phyloP scores from a whole-genome alignment of 2,797 vertebrate species.

The Triplophysa yarkandensis region DNA sequence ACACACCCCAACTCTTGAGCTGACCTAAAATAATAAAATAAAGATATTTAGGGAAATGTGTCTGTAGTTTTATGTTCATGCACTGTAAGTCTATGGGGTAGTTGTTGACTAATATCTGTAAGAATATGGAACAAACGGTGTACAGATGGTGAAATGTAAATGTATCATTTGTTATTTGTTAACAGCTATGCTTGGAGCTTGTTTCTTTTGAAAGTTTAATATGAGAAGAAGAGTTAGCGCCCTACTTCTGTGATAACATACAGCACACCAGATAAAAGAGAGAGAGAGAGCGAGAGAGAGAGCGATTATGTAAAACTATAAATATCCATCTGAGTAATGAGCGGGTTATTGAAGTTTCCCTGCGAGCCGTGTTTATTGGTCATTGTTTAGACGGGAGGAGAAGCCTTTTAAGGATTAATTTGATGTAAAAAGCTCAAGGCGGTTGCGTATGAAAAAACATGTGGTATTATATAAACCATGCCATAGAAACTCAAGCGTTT shows the following conservation, averaged over 20 bases:
- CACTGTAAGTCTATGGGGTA: too few species aligned
- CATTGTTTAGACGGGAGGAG: conserved; percentile 57
- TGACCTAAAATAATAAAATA: too few species aligned
- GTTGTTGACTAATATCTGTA: not conserved
- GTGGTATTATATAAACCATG: conserved; percentile 37
- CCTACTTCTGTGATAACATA: conserved; percentile 44
- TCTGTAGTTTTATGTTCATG: too few species aligned
- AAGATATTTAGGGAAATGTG: too few species aligned
- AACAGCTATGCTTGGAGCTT: conserved; percentile 22
- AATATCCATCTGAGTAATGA: conserved; percentile 52
- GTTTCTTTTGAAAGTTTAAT: conserved; percentile 31
- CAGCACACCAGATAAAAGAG: conserved; percentile 42
- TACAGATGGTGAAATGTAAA: conserved; percentile 43
- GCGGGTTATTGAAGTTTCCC: conserved; percentile 56
- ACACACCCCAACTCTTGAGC: too few species aligned
- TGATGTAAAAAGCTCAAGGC: conserved; percentile 55
- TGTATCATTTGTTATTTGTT: conserved; percentile 41
- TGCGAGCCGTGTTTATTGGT: conserved; percentile 57
- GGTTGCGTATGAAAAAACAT: conserved; percentile 42
- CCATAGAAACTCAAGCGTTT: conserved; percentile 32
- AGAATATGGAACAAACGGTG: not conserved
- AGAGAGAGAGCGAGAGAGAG: conserved; percentile 43
- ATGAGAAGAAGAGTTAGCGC: conserved; percentile 31
- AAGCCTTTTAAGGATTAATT: conserved; percentile 60
- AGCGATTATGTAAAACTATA: conserved; percentile 50